Conservation (phyloP, 2,113 vertebrate species). For the Pangasianodon gigas region DNA sequence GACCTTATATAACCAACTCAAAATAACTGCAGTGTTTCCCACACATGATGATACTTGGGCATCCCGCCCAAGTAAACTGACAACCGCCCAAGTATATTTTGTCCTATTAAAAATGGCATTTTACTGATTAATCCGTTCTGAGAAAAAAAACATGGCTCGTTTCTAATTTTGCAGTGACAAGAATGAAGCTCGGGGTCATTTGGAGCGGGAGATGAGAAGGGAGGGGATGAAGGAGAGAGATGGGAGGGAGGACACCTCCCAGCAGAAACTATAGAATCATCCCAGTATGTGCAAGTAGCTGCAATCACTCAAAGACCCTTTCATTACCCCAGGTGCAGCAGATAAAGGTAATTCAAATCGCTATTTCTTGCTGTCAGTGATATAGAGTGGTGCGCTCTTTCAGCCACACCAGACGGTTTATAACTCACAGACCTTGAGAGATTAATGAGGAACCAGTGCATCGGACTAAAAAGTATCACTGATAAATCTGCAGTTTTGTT, state of each 20-base stretch:
- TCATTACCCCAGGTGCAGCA: not conserved
- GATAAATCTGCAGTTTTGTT: not conserved
- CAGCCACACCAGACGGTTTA: not conserved
- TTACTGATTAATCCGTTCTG: not conserved
- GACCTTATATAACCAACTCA: not conserved
- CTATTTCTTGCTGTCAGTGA: not conserved
- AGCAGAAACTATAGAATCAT: not conserved
- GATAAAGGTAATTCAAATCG: not conserved
- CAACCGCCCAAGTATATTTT: slow-evolving; percentile 1
- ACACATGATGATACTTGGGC: slow-evolving; percentile 11
- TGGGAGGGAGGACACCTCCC: not conserved
- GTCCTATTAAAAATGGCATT: not conserved
- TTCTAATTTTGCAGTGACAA: not conserved
- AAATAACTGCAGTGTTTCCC: slow-evolving; percentile 13
- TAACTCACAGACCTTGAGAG: not conserved
- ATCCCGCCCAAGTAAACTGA: slow-evolving; percentile 6
- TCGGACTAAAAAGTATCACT: not conserved
- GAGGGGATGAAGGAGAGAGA: not conserved
- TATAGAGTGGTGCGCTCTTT: not conserved
- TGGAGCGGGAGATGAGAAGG: not conserved
- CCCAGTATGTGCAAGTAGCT: not conserved
- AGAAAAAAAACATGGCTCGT: not conserved
- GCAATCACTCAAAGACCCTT: not conserved
- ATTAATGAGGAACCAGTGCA: not conserved
- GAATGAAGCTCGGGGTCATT: not conserved